phyloP scores from a whole-genome alignment of 2,888 invertebrate genomes.

The Lathronympha strigana region DNA sequence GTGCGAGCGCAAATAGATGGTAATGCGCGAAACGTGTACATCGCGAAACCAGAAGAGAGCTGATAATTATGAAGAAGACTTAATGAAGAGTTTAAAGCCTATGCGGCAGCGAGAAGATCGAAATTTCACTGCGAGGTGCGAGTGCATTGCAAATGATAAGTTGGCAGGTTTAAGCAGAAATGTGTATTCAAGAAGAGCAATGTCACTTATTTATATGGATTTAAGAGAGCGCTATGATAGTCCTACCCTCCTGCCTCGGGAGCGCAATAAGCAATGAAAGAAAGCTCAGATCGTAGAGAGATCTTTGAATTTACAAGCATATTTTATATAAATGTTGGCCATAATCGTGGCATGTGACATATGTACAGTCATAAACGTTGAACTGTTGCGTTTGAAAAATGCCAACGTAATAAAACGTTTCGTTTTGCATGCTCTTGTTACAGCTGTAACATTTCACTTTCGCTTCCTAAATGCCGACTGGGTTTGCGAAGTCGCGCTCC shows the following conservation, averaged over 20 bases:
- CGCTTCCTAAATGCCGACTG: conserved; percentile 19
- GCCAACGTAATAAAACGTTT: conserved; percentile 13
- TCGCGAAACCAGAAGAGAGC: conserved; percentile 31
- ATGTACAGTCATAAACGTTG: conserved; percentile 13
- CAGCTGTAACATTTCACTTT: conserved; percentile 30
- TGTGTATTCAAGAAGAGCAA: conserved; percentile 51
- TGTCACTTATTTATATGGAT: conserved; percentile 56
- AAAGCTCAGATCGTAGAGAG: conserved; percentile 4
- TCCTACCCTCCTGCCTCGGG: conserved; percentile 5
- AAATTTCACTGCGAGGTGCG: conserved; percentile 8
- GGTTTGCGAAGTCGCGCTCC: not conserved
- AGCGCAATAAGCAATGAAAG: conserved; percentile 14
- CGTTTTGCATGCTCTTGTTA: conserved; percentile 27
- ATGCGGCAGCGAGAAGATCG: conserved; percentile 10
- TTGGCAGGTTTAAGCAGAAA: conserved; percentile 47
- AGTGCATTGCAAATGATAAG: conserved; percentile 20
- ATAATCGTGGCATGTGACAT: conserved; percentile 13
- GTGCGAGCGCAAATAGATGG: conserved; percentile 51
- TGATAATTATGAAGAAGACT: conserved; percentile 20
- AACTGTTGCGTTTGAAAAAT: conserved; percentile 23
- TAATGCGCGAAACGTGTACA: conserved; percentile 55
- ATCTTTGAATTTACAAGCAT: conserved; percentile 20
- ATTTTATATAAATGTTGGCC: conserved; percentile 20
- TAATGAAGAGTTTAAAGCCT: conserved; percentile 22
- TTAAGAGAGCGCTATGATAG: conserved; percentile 43